Percentiles rank a stretch among this genome's conserved stretches.
Evolutionary conservation across 2,113 vertebrate genomes (phyloP).

Genomic region (Sigmodon hispidus): DNA sequence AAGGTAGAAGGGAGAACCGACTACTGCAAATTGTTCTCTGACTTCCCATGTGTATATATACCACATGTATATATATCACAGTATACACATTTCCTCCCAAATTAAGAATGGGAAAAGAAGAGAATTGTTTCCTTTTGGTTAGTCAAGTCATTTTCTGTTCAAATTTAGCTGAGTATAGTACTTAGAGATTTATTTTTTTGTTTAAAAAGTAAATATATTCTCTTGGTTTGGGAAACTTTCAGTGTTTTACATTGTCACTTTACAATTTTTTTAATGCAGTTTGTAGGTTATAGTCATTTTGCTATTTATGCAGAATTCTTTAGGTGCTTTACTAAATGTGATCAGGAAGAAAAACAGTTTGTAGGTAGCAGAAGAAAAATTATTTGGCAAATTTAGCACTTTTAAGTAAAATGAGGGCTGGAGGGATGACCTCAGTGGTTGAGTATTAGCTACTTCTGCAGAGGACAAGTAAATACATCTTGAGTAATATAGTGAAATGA

Average conservation of each 20-base stretch:
- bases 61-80: not conserved
- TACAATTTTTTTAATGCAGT: conserved; percentile 37
- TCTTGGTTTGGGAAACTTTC: conserved; percentile 51
- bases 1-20: not conserved
- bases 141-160: not conserved
- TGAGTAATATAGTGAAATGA: not conserved
- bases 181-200: conserved; percentile 31
- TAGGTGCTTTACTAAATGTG: conserved; percentile 36
- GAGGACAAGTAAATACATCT: not conserved
- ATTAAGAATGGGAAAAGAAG: not conserved
- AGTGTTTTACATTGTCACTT: conserved; percentile 36
- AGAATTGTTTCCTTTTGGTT: conserved; percentile 32
- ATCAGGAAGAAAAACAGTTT: conserved; percentile 17
- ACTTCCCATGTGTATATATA: not conserved
- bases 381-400: conserved; percentile 6
- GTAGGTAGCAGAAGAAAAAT: conserved; percentile 6
- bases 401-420: not conserved
- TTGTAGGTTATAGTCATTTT: not conserved
- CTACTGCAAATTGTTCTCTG: not conserved
- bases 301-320: conserved; percentile 10
- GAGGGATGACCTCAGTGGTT: not conserved
- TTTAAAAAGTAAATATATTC: conserved; percentile 41
- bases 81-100: not conserved
- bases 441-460: not conserved
- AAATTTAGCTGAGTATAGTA: conserved; percentile 18